Evolutionary conservation across 2,797 vertebrate genomes (phyloP), one percentile per base, ranked within the genome.

Genomic region (Crocodylus rhombifer): DNA sequence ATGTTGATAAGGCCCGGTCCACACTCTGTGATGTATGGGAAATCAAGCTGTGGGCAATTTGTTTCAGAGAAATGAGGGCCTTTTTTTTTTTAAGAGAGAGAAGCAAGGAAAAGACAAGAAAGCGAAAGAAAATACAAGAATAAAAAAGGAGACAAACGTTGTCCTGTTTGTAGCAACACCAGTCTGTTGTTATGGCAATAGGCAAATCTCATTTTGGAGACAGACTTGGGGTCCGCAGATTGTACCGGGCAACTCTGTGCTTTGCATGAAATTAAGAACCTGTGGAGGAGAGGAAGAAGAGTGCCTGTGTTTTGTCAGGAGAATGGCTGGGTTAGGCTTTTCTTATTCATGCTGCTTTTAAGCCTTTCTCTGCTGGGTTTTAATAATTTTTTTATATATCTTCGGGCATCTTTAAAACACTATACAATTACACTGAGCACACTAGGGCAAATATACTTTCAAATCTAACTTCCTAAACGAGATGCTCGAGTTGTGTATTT

Each of bases 41-140:
- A 98, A 98, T 98, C 97, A 98, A 98, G 97, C 97, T 95, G 95
- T 94, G 93, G 97, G 98, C 98, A 98, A 99, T 99, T 99, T 99
- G 98, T 99, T 99, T 98, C 97, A 96, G 97, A 98, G 98, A 98
- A 99, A 99, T 98, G 98, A 99, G 98, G 98, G 95, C 81, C 84
- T 94, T 91, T 15, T 4, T 86, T 14, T 4, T 86, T 78, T 92
- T 86, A 87, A 93, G 95, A 95, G 95, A 95, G 95, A 94, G 94
- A 86, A 80, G 94, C 57, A 33, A 73, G 56, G 77, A 84, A 93
- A 95, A 56, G 12, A 65, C 87, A 63, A 26, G 60, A 30, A 64
- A 62, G 42, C 6, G 11, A 84, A 55, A 57, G 16, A 90, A 90
- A 93, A 91, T 87, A 85, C 91, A 96, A 82, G 89, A 94, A 93